A percentile compares a stretch with the other conserved stretches of the same genome.
Evolutionary conservation across 2,797 vertebrate species (phyloP).

Genomic region (Novumbra hubbsi): DNA sequence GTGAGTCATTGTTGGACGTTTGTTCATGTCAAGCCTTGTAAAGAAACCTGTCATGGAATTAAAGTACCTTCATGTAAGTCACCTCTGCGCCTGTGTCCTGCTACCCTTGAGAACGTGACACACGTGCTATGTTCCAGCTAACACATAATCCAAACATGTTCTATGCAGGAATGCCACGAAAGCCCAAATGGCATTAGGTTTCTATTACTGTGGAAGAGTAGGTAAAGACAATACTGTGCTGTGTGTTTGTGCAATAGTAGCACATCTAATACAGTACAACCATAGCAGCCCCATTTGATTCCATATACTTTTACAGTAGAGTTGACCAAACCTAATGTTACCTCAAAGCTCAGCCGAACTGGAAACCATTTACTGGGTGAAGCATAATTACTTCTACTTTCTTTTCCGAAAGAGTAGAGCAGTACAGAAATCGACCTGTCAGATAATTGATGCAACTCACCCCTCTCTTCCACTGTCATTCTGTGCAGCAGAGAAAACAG

Average conservation of each 20-base stretch:
- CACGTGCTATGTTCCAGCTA: no score
- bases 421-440: constrained; percentile 48
- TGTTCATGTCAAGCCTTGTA: no score
- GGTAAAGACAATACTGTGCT: neutral
- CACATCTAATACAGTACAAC: neutral
- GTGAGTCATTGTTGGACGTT: no score
- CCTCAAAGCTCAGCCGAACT: constrained; percentile 32
- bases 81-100: no score
- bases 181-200: neutral
- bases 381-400: constrained; percentile 25
- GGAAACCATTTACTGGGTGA: constrained; percentile 27
- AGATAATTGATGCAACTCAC: constrained; percentile 56
- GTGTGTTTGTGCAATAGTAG: neutral
- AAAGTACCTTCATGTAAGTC: no score
- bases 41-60: no score
- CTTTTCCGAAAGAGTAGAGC: constrained; percentile 18
- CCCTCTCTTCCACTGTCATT: constrained; percentile 1
- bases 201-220: neutral
- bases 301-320: neutral
- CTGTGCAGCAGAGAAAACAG: constrained; percentile 25
- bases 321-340: neutral
- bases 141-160: neutral
- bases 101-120: no score
- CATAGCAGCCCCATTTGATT: neutral
- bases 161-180: neutral